Evolutionary conservation across 2,888 invertebrate genomes (phyloP), one percentile per base, ranked within the genome.

Genomic region (Andrena bicolor): DNA sequence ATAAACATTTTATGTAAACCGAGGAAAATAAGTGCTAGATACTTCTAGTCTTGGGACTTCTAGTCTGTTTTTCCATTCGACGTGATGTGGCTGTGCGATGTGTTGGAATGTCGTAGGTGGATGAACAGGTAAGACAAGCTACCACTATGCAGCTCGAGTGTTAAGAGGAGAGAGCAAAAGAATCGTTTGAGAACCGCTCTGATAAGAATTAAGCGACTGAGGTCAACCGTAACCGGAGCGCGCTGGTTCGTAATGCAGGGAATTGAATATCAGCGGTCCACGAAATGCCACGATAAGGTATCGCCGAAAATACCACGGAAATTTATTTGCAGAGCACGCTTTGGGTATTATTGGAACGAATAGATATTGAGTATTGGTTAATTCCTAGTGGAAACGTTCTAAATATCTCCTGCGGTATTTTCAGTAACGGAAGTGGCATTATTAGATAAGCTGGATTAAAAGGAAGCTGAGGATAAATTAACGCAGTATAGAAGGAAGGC

Each of bases 161-260:
- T 35, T 20, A 0, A 48, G 23, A 20, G 30, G 20, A 13, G 0
- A 13, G 48, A 26, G 56, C 6, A n/a, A 61, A 49, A 41, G 26
- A 77, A 69, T 66, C 66, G 75, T 69, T 88, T 88, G 88, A 88
- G 89, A 88, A 88, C 87, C 86, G 74, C 78, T 82, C 56, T 73
- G 88, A 89, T 89, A 89, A 88, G 73, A 63, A 35, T 58, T 68
- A 60, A 89, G 80, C 87, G 76, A 78, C 49, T 89, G 87, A 89
- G 88, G 88, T 90, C 88, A 89, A 86, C 73, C 61, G 6, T 56
- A 90, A 89, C 90, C 70, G 80, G 90, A 86, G 73, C 72, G 32
- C 56, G 80, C 85, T 82, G 78, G 88, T 82, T 86, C 65, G 53
- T 70, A 73, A 35, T 82, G 65, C 66, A 80, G 30, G 23, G 56